A percentile compares a stretch with the other conserved stretches of the same genome.
Evolutionary conservation across 2,888 invertebrate genomes (phyloP).

Genomic region (Caenorhabditis becei): DNA sequence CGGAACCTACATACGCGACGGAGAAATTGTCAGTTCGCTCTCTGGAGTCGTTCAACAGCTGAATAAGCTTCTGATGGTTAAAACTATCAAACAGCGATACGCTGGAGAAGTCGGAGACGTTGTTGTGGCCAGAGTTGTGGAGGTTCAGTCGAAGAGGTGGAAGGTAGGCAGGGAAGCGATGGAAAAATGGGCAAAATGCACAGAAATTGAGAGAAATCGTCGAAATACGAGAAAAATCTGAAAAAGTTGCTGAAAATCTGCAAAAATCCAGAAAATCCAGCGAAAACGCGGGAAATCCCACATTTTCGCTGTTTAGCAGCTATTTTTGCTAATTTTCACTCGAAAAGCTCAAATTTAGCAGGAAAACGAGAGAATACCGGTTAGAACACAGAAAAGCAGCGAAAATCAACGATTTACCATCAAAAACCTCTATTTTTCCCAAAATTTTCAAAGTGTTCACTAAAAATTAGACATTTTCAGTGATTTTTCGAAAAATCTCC

Average conservation of each 20-base stretch:
- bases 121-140: slow-evolving; percentile 93
- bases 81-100: slow-evolving; percentile 91
- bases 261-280: not conserved
- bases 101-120: slow-evolving; percentile 94
- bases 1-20: slow-evolving; percentile 90
- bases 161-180: slow-evolving; percentile 73
- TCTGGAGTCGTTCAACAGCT: slow-evolving; percentile 95
- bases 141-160: slow-evolving; percentile 87
- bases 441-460: too few species aligned
- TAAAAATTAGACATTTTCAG: too few species aligned
- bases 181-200: slow-evolving; percentile 66
- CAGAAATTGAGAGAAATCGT: not conserved
- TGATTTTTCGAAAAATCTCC: too few species aligned
- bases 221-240: not conserved
- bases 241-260: not conserved
- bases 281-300: too few species aligned
- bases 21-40: slow-evolving; percentile 91
- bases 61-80: slow-evolving; percentile 93
- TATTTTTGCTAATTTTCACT: too few species aligned
- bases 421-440: not conserved
- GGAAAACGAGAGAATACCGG: too few species aligned
- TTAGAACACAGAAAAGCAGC: too few species aligned
- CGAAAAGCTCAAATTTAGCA: too few species aligned
- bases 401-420: too few species aligned
- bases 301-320: too few species aligned